Conservation (phyloP, 1,140 invertebrate genomes). For the Drosophila biarmipes region DNA sequence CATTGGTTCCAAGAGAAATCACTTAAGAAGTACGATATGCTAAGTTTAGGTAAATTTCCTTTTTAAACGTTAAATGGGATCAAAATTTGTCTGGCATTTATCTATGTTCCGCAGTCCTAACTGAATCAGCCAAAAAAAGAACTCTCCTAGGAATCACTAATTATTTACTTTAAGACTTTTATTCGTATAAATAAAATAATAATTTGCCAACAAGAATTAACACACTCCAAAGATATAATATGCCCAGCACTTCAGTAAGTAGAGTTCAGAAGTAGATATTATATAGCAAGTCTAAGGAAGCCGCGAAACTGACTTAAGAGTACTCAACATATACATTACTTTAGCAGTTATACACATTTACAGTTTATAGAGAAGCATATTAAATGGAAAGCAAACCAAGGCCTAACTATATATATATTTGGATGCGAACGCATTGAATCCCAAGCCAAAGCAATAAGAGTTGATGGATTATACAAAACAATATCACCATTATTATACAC, state of each 20-base stretch:
- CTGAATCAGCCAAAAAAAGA: constrained; percentile 22
- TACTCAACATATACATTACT: constrained; percentile 49
- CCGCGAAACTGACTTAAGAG: constrained; percentile 41
- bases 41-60: constrained; percentile 38
- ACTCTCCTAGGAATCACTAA: constrained; percentile 13
- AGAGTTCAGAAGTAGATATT: constrained; percentile 41
- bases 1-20: constrained; percentile 28
- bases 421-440: constrained; percentile 32
- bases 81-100: constrained; percentile 64
- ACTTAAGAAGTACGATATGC: constrained; percentile 18
- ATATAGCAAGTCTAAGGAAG: constrained; percentile 23
- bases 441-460: constrained; percentile 57
- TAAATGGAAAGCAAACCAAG: constrained; percentile 40
- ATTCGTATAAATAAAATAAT: constrained; percentile 21
- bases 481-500: constrained; percentile 48
- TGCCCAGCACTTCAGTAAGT: constrained; percentile 43
- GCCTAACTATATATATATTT: constrained; percentile 53
- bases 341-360: constrained; percentile 52
- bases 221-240: constrained; percentile 10
- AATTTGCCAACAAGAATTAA: constrained; percentile 19
- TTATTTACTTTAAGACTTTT: constrained; percentile 41
- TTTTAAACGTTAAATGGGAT: constrained; percentile 61
- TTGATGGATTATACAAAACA: constrained; percentile 51
- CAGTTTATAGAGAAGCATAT: constrained; percentile 42
- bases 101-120: constrained; percentile 48